Base-by-base conservation (phyloP, 2,888 invertebrate species). In the Subacronicta megacephala region DNA sequence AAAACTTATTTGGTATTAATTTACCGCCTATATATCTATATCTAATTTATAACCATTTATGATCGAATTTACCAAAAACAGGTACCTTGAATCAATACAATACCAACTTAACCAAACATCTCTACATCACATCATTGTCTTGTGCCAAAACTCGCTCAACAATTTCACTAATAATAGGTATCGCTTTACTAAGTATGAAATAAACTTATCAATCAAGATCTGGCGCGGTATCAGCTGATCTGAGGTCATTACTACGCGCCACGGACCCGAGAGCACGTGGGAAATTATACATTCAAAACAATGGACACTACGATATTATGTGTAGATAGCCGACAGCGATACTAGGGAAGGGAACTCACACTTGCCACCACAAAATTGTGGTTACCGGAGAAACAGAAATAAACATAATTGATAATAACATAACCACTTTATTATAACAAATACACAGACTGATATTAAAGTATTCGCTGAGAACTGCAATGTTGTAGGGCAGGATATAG, bases 221-320 rank as follows among this genome's bases (percentile, higher is more conserved):
- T 64, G 29, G 18, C 36, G 36, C 9, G 44, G 53, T 57, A 73
- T 73, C 77, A 77, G 62, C 60, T 72, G 66, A 69, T 70, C 74
- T 67, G 62, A 84, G 89, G 87, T 88, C 85, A 81, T 87, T 88
- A 85, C 88, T 84, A 86, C 87, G 45, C 41, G 67, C 62, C 40
- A 67, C 56, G 77, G 79, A 74, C 72, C 75, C 36, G 62, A 54
- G 59, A 67, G 45, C 85, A 87, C 87, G 89, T 90, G 90, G 84
- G 90, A 90, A 89, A 82, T 75, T 76, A 72, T 75, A 70, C 73
- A 70, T 70, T 74, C 75, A 75, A 81, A 78, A 89, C 89, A 89
- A 87, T 87, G 80, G 81, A 52, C 70, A 63, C 62, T 71, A 67
- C 71, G 69, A 73, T 67, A 57, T 70, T 60, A 72, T 64, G 64